phyloP scores from a whole-genome alignment of 2,888 invertebrate species.

The Eledona agricola region DNA sequence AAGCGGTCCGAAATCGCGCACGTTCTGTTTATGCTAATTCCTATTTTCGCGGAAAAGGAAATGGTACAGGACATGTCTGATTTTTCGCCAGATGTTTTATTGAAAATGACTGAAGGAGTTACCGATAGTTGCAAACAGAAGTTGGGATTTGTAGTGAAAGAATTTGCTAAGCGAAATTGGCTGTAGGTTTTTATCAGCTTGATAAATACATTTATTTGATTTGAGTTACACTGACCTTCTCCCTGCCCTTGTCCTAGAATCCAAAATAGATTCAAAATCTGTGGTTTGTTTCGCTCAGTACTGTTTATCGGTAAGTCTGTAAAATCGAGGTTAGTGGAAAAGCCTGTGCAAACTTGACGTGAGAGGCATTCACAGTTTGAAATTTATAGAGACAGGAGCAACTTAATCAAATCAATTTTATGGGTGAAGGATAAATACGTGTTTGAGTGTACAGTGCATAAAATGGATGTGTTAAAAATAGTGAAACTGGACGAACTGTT shows the following conservation, averaged over 20 bases:
- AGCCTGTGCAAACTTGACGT: too few relatives aligned
- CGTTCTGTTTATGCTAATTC: conserved; percentile 15
- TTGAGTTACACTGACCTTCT: too few relatives aligned
- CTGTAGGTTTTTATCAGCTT: too few relatives aligned
- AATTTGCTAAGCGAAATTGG: conserved; percentile 24
- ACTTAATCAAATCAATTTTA: conserved; percentile 1
- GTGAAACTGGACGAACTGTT: conserved; percentile 1
- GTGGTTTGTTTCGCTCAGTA: too few relatives aligned
- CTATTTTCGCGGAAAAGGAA: conserved; percentile 8
- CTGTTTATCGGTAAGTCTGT: too few relatives aligned
- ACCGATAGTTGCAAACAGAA: background rate
- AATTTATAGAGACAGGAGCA: background rate
- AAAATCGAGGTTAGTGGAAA: too few relatives aligned
- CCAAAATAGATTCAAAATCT: too few relatives aligned
- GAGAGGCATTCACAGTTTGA: too few relatives aligned
- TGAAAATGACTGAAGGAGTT: background rate
- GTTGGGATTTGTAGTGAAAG: conserved; percentile 7
- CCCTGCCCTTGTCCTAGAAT: too few relatives aligned
- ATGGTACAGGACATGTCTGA: conserved; percentile 8
- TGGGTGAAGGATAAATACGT: background rate
- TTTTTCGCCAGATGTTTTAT: background rate
- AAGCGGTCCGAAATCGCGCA: conserved; percentile 14
- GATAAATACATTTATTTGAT: too few relatives aligned
- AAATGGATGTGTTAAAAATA: conserved; percentile 7
- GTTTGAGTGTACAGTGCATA: background rate